Evolutionary conservation across 2,113 vertebrate species (phyloP).

Genomic region (Phrynocephalus versicolor): DNA sequence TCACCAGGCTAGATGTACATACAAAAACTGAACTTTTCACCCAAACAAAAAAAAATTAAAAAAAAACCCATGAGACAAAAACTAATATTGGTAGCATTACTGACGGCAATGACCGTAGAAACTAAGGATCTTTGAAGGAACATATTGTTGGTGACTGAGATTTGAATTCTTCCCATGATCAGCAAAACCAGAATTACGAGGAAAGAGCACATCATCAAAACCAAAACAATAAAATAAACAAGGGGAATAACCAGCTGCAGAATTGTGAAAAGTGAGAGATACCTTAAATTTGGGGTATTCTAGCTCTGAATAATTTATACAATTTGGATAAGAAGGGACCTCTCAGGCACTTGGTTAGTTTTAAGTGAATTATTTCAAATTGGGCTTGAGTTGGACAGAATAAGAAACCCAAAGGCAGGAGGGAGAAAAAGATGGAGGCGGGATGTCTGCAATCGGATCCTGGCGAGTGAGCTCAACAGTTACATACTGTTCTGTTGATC

Average conservation of each 20-base stretch:
- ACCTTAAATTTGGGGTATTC: too few species aligned
- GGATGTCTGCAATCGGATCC: neutral
- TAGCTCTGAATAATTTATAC: neutral
- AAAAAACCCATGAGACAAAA: too few species aligned
- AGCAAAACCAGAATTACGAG: neutral
- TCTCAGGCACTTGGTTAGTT: neutral
- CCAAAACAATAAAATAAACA: neutral
- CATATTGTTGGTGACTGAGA: too few species aligned
- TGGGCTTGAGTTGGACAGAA: neutral
- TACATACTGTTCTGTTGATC: neutral
- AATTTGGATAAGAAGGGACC: neutral
- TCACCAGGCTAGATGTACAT: neutral
- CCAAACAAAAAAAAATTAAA: too few species aligned
- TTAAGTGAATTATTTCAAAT: neutral
- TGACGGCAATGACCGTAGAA: too few species aligned
- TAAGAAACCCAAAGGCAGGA: neutral
- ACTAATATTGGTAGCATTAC: neutral
- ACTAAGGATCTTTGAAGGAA: too few species aligned
- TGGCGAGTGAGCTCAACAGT: neutral
- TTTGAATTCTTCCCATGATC: neutral
- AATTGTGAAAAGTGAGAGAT: neutral
- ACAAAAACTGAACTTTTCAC: too few species aligned
- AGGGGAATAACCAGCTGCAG: too few species aligned
- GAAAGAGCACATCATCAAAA: neutral
- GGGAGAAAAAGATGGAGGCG: neutral